A percentile compares a stretch with the other conserved stretches of the same genome.
Conservation (phyloP, 2,113 vertebrate genomes). For the Eulacestoma nigropectus region DNA sequence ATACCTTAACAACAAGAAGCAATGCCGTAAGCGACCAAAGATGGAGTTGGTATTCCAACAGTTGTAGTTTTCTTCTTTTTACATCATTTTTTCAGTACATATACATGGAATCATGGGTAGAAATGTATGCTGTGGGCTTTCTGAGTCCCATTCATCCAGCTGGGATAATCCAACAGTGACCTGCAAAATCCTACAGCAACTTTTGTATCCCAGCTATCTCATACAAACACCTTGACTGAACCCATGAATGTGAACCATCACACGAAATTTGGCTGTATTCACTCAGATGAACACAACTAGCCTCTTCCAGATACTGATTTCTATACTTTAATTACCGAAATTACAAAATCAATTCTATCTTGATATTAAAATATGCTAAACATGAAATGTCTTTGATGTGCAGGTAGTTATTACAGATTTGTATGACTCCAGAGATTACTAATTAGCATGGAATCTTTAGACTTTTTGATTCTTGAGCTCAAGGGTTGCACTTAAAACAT, state of each 20-base stretch:
- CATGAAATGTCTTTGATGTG: background rate
- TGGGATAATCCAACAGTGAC: background rate
- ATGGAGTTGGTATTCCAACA: background rate
- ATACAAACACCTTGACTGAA: background rate
- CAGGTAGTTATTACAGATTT: background rate
- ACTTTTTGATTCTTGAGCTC: background rate
- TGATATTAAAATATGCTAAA: constrained; percentile 8
- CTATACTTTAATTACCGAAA: background rate
- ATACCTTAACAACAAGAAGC: background rate
- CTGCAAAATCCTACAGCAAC: background rate
- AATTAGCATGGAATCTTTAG: background rate
- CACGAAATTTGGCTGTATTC: background rate
- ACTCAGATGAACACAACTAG: background rate
- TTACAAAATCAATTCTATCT: background rate
- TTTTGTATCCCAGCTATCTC: background rate
- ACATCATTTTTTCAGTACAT: background rate
- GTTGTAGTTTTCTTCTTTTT: background rate
- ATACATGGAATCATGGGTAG: background rate
- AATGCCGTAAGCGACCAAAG: background rate
- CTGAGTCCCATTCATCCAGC: background rate
- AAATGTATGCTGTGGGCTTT: background rate
- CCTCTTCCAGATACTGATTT: background rate
- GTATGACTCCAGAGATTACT: background rate
- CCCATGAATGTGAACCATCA: background rate
- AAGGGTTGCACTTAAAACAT: background rate